Evolutionary conservation across 2,113 vertebrate genomes (phyloP).

Genomic region (Laterallus jamaicensis): DNA sequence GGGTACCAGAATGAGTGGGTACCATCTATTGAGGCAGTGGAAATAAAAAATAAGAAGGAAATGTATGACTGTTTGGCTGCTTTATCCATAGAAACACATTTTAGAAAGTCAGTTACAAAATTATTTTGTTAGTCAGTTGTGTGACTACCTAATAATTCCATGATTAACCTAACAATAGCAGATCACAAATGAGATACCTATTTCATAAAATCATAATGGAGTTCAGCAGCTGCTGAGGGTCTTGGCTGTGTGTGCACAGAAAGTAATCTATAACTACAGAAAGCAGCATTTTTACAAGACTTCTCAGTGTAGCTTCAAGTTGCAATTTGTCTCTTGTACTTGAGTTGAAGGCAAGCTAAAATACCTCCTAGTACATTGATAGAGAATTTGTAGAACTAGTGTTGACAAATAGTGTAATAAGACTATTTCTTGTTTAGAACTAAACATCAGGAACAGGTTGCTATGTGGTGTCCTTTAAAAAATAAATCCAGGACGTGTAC

Average conservation of each 20-base stretch:
- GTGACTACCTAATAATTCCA: background rate
- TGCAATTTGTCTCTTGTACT: background rate
- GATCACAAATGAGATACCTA: fast-evolving
- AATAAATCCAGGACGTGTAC: background rate
- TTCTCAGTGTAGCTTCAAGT: background rate
- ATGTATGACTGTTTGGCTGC: fast-evolving
- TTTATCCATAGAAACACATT: background rate
- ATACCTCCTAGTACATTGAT: fast-evolving
- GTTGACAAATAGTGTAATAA: fast-evolving
- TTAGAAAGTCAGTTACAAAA: background rate
- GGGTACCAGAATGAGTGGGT: background rate
- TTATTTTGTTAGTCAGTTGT: background rate
- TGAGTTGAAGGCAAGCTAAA: background rate
- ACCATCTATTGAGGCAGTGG: fast-evolving
- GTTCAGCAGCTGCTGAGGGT: background rate
- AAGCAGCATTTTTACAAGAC: background rate
- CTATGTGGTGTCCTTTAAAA: background rate
- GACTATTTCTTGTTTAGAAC: background rate
- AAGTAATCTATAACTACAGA: background rate
- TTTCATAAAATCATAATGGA: background rate
- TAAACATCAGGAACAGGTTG: background rate
- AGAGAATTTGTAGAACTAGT: background rate
- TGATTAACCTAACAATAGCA: background rate
- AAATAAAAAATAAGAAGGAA: background rate
- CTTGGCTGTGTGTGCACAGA: background rate